Base-by-base conservation (phyloP, 37 sponge, comb jelly and placozoan genomes). In the Oscarella lobularis region DNA sequence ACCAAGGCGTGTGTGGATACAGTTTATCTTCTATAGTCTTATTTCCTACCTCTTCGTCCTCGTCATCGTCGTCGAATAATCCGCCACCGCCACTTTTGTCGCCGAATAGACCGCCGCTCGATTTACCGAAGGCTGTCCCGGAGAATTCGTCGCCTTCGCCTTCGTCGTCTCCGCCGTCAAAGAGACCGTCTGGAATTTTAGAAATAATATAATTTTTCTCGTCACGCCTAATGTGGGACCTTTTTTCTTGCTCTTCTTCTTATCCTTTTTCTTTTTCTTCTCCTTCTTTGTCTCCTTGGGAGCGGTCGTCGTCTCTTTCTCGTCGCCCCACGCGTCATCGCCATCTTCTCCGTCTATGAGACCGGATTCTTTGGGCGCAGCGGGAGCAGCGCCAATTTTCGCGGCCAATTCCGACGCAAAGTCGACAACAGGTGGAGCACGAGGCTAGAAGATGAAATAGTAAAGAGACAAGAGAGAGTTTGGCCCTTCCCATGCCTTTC, bases 181-280 rank as follows among this genome's bases (percentile, higher is more conserved):
- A 39, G 31, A n/a, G 3, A 2, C 74, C 81, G n/a, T 37, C 60
- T n/a, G 60, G 20, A n/a, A n/a, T n/a, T n/a, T n/a, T n/a, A n/a
- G n/a, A n/a, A n/a, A n/a, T n/a, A n/a, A n/a, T n/a, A n/a, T n/a
- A n/a, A n/a, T n/a, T n/a, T n/a, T n/a, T n/a, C n/a, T n/a, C n/a
- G n/a, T n/a, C n/a, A n/a, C n/a, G n/a, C n/a, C n/a, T n/a, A n/a
- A n/a, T n/a, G 60, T 48, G 14, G 60, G 60, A 27, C 31, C 74
- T 4, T 40, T 14, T 77, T 67, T 29, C 72, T 73, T 39, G 38
- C 39, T 37, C 40, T 66, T 1, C 41, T 34, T 3, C 75, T 32
- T 5, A 2, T 76, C 30, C 55, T 9, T 74, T 30, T 1, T 37
- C 76, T 2, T 32, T 75, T 41, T 48, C 14, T 48, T 20, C 60